Conservation (phyloP, 2,797 vertebrate species). For the Sorex maritimensis region DNA sequence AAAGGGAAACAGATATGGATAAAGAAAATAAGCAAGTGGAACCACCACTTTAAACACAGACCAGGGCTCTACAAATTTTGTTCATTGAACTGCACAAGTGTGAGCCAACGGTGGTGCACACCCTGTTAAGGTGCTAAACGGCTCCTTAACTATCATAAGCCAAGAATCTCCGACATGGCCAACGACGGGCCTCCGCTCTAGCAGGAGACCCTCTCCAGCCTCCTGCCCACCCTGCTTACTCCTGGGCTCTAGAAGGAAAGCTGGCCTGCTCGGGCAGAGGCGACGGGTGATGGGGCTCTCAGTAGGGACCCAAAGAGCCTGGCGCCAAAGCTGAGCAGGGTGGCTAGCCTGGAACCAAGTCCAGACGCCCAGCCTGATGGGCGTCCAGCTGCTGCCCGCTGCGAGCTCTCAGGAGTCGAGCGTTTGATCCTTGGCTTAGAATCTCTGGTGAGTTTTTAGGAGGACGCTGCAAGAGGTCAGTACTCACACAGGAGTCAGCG, state of each 20-base stretch:
- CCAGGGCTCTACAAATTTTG: too few relatives aligned
- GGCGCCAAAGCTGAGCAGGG: not conserved
- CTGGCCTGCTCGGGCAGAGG: not conserved
- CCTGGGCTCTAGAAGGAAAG: not conserved
- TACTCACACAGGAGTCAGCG: not conserved
- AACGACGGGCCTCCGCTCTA: not conserved
- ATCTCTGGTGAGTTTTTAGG: not conserved
- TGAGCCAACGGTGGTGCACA: too few relatives aligned
- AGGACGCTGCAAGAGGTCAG: not conserved
- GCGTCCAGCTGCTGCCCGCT: too few relatives aligned
- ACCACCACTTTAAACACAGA: not conserved
- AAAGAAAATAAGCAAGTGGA: not conserved
- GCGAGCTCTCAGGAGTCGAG: too few relatives aligned
- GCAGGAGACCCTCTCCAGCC: not conserved
- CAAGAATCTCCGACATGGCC: not conserved
- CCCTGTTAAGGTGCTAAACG: not conserved
- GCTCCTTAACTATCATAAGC: not conserved
- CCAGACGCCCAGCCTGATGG: not conserved
- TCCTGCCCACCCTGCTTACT: not conserved
- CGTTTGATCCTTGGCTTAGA: not conserved
- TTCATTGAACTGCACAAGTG: too few relatives aligned
- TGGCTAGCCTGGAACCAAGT: not conserved
- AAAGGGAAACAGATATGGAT: constrained; percentile 9
- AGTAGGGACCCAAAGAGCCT: accelerated
- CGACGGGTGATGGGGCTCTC: not conserved